Evolutionary conservation across 2,888 invertebrate genomes (phyloP), one percentile per base, ranked within the genome.

Genomic region (Apodemia mormo): DNA sequence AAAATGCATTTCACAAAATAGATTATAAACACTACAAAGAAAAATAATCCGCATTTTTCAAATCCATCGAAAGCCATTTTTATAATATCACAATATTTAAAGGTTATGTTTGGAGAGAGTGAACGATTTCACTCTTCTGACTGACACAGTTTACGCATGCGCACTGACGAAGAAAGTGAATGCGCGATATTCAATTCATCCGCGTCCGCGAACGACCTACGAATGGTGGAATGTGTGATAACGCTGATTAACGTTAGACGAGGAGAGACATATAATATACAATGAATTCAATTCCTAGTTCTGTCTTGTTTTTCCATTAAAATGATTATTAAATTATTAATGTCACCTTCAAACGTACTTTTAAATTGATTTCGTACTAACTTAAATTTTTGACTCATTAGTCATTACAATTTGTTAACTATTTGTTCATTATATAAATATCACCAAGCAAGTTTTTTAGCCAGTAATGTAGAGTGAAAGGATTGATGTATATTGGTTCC

Each of bases 31-130:
- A 86, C 77, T 5, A 83, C 76, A 72, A 93, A 78, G 75, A 93
- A 88, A 73, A 92, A 81, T 54, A 94, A 78, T 54, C 92, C 94
- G 10, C 94, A 77, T 81, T 90, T 92, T 80, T 94, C 94, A 69
- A 94, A 82, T 61, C 83, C 75, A 30, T 79, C 76, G 69, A 79
- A 79, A 68, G 78, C 80, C 89, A 89, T 89, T 81, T 79, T 68
- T 1, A 22, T 22, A 22, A 22, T 43, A 67, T 65, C 54, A 70
- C 45, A 58, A 73, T 22, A 22, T 61, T 74, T 74, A 73, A 73
- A 87, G 88, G 89, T 90, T 90, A 87, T 79, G 73, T 67, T 58
- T 67, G 73, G 79, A 82, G 82, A 85, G 80, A 84, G 80, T 75
- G 72, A 73, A 71, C 61, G 67, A 68, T 73, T 78, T 76, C 77